These are phyloP conservation scores for Fabriciana adippe DNA, from an alignment of 2,888 invertebrate genomes.

Conservation along the genomic window DNA sequence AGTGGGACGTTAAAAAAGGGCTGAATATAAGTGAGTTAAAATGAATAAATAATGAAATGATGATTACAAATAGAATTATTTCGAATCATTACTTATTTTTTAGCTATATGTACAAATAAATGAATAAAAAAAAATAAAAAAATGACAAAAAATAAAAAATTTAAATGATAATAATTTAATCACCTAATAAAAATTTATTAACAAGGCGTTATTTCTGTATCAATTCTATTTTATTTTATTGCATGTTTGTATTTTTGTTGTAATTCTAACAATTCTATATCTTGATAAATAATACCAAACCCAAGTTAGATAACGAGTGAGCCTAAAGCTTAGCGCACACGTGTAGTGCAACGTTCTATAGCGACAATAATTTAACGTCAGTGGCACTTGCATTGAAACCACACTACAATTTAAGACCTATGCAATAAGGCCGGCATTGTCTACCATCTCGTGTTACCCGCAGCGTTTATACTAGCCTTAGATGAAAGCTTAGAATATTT, in stretches of 20 bases:
- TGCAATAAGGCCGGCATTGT: conserved; percentile 79
- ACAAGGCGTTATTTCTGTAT: too few relatives aligned
- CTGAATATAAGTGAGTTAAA: too few relatives aligned
- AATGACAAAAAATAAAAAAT: too few relatives aligned
- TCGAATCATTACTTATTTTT: too few relatives aligned
- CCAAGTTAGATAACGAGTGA: conserved; percentile 53
- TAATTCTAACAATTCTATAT: background rate
- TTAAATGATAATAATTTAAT: too few relatives aligned
- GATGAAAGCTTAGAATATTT: conserved; percentile 29
- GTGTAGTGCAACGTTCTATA: conserved; percentile 70
- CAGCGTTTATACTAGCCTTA: conserved; percentile 61
- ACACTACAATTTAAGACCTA: conserved; percentile 78
- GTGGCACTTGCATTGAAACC: conserved; percentile 79
- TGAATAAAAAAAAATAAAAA: too few relatives aligned
- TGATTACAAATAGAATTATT: too few relatives aligned
- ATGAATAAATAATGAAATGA: too few relatives aligned
- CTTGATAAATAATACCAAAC: conserved; percentile 49
- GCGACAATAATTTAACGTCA: conserved; percentile 80
- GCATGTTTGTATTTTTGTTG: background rate
- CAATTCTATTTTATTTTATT: too few relatives aligned
- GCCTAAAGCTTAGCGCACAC: conserved; percentile 68
- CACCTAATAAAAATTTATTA: too few relatives aligned
- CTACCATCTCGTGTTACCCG: conserved; percentile 74
- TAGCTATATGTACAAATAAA: too few relatives aligned
- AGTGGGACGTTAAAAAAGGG: too few relatives aligned